phyloP scores from a whole-genome alignment of 2,113 vertebrate species.

The Clarias magur region DNA sequence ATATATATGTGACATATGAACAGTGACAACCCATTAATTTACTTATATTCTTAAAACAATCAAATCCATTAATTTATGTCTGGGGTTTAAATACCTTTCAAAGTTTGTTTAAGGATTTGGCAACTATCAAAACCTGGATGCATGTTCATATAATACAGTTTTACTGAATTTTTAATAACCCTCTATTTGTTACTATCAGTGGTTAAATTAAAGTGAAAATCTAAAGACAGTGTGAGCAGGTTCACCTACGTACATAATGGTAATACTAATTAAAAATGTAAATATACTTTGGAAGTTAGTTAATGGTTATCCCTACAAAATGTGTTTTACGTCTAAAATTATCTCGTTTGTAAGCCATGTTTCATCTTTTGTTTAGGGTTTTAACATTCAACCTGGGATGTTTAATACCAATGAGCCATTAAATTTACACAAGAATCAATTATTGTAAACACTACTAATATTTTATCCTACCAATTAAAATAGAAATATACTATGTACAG shows the following conservation, averaged over 20 bases:
- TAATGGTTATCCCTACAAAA: background rate
- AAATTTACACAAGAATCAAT: too few species aligned
- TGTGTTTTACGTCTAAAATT: background rate
- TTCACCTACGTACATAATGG: background rate
- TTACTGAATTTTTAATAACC: background rate
- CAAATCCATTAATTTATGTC: background rate
- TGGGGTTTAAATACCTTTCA: background rate
- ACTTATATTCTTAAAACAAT: slow-evolving; percentile 17
- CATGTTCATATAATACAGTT: background rate
- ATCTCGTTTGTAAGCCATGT: background rate
- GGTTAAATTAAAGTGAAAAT: background rate
- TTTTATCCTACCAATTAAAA: too few species aligned
- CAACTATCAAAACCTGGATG: background rate
- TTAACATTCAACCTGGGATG: background rate
- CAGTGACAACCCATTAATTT: slow-evolving; percentile 14
- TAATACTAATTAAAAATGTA: background rate
- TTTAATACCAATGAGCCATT: background rate
- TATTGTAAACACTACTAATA: too few species aligned
- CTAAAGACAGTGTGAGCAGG: background rate
- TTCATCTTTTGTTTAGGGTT: background rate
- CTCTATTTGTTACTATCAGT: too few species aligned
- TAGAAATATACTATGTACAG: too few species aligned
- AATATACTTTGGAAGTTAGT: background rate
- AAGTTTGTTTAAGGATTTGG: too few species aligned
- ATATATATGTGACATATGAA: background rate